Evolutionary conservation across 2,888 invertebrate genomes (phyloP).

Genomic region (Mayetiola destructor): DNA sequence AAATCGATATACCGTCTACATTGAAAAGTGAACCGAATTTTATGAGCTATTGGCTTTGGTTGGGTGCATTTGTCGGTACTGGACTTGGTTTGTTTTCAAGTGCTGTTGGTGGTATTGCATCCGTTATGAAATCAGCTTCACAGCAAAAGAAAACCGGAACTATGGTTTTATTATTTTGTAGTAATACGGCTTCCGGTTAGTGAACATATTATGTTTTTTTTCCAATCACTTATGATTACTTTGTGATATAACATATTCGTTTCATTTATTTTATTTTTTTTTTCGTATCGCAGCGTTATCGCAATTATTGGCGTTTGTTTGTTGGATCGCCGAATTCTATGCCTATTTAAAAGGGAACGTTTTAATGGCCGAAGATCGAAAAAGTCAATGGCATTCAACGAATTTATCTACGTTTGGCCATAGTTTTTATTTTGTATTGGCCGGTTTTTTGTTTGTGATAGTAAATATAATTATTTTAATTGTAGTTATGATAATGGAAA

Average conservation of each 20-base stretch:
- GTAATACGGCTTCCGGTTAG: slow-evolving; percentile 28
- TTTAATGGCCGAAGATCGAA: slow-evolving; percentile 60
- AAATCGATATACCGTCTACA: slow-evolving; percentile 42
- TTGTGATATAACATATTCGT: too few relatives aligned
- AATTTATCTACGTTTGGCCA: slow-evolving; percentile 68
- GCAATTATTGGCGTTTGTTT: slow-evolving; percentile 56
- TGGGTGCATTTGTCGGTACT: slow-evolving; percentile 31
- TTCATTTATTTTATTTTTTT: too few relatives aligned
- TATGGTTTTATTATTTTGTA: slow-evolving; percentile 29
- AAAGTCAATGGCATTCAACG: slow-evolving; percentile 69
- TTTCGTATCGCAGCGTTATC: slow-evolving; percentile 45
- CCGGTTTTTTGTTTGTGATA: slow-evolving; percentile 30
- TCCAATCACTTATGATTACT: background rate
- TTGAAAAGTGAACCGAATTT: slow-evolving; percentile 29
- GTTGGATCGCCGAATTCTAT: slow-evolving; percentile 77
- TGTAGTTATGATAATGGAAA: slow-evolving; percentile 28
- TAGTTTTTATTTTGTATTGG: slow-evolving; percentile 55
- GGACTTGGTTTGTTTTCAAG: slow-evolving; percentile 32
- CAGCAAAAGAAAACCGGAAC: slow-evolving; percentile 30
- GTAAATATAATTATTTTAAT: slow-evolving; percentile 29
- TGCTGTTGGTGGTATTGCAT: slow-evolving; percentile 32
- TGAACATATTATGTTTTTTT: background rate
- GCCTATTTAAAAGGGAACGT: slow-evolving; percentile 69
- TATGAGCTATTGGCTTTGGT: slow-evolving; percentile 33
- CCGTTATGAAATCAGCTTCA: slow-evolving; percentile 33